Percentiles rank a stretch among this genome's conserved stretches.
Conservation (phyloP, 1,140 invertebrate genomes). For the Ruditapes philippinarum region DNA sequence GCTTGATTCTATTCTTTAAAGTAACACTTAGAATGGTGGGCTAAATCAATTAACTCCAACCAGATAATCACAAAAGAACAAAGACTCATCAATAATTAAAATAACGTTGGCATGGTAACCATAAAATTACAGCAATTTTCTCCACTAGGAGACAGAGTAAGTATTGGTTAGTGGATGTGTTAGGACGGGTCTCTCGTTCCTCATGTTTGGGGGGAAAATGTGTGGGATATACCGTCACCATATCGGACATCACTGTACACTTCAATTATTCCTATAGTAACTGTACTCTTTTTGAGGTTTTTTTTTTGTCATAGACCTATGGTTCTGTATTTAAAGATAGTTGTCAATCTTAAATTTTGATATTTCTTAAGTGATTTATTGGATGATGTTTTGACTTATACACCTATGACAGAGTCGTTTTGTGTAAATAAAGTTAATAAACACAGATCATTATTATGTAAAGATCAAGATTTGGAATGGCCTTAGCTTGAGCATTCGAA, state of each 20-base stretch:
- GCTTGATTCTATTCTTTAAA: slow-evolving; percentile 23
- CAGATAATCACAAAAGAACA: slow-evolving; percentile 51
- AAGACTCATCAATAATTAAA: slow-evolving; percentile 47
- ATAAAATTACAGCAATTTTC: slow-evolving; percentile 47
- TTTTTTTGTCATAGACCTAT: too few species aligned
- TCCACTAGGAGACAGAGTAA: slow-evolving; percentile 13
- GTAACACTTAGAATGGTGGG: slow-evolving; percentile 27
- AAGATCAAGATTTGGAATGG: too few species aligned
- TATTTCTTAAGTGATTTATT: too few species aligned
- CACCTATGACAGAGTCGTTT: too few species aligned
- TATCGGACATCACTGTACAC: neutral
- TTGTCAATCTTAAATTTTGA: neutral
- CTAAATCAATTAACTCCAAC: slow-evolving; percentile 37
- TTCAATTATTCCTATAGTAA: neutral
- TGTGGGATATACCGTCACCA: slow-evolving; percentile 7
- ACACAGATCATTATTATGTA: too few species aligned
- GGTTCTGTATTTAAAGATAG: neutral
- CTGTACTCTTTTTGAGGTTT: neutral
- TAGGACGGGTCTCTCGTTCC: neutral
- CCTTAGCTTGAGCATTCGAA: too few species aligned
- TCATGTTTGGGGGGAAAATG: slow-evolving; percentile 5
- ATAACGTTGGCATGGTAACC: slow-evolving; percentile 37
- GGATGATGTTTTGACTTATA: too few species aligned
- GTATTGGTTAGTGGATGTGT: slow-evolving; percentile 30
- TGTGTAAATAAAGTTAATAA: too few species aligned